Conservation (phyloP, 2,888 invertebrate species). For the Nesidiocoris tenuis region DNA sequence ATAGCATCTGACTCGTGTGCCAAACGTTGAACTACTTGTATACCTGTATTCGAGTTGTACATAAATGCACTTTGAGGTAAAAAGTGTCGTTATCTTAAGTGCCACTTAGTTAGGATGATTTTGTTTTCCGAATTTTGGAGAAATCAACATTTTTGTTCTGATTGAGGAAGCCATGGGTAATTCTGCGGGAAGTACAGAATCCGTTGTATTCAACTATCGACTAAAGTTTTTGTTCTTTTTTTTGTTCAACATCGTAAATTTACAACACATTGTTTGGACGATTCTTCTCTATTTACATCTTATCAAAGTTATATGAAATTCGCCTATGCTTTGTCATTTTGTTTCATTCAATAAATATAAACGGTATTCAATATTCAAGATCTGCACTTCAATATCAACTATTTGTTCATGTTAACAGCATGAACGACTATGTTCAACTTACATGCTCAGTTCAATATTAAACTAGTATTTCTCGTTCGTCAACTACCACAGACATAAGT, state of each 20-base stretch:
- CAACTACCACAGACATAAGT: slow-evolving; percentile 45
- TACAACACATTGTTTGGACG: slow-evolving; percentile 46
- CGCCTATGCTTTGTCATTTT: slow-evolving; percentile 38
- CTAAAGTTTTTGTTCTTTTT: not conserved
- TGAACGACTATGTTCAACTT: slow-evolving; percentile 12
- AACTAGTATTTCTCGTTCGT: slow-evolving; percentile 30
- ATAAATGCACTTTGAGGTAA: slow-evolving; percentile 49
- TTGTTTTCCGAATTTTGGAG: slow-evolving; percentile 4
- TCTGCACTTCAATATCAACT: slow-evolving; percentile 42
- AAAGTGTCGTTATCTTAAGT: slow-evolving; percentile 28
- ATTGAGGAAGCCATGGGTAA: not conserved
- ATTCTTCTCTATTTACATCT: slow-evolving; percentile 47
- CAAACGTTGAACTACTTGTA: slow-evolving; percentile 33
- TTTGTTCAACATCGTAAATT: slow-evolving; percentile 23
- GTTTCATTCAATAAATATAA: slow-evolving; percentile 30
- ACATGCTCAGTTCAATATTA: slow-evolving; percentile 32
- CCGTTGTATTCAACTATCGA: slow-evolving; percentile 13
- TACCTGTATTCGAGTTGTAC: slow-evolving; percentile 48
- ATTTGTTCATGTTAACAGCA: slow-evolving; percentile 43
- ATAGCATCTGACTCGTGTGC: slow-evolving; percentile 20
- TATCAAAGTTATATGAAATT: slow-evolving; percentile 41
- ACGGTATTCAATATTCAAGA: slow-evolving; percentile 40
- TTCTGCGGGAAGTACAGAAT: slow-evolving; percentile 3
- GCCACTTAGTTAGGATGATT: slow-evolving; percentile 4
- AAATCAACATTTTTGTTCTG: slow-evolving; percentile 1